These are phyloP conservation scores for Glandiceps talaboti DNA, from an alignment of 53 echinoderm and acorn worm species.

Conservation along the genomic window DNA sequence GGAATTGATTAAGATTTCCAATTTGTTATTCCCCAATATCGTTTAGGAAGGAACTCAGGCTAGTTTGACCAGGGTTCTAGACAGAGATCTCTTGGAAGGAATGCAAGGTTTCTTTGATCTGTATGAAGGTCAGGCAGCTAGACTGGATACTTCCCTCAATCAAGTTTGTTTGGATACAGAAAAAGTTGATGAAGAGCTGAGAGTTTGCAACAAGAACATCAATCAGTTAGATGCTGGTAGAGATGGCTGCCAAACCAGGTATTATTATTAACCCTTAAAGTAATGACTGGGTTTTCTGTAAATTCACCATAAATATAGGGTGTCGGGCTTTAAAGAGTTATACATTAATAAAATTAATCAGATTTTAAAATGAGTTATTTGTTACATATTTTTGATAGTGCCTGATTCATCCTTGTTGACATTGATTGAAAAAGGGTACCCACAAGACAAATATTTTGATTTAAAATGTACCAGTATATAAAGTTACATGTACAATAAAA, in stretches of 20 bases:
- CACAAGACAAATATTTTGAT: no score
- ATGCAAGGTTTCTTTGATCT: not conserved
- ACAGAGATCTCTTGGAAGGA: not conserved
- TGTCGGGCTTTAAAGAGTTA: no score
- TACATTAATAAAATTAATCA: no score
- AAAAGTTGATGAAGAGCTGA: not conserved
- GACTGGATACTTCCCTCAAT: not conserved
- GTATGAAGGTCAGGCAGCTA: not conserved
- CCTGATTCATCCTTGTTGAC: no score
- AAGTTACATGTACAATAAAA: no score
- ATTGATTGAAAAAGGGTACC: no score
- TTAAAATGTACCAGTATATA: no score
- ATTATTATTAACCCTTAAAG: not conserved
- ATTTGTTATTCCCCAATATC: no score
- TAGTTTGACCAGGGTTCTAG: not conserved
- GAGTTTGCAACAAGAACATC: not conserved
- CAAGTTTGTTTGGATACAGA: not conserved
- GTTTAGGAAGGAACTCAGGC: not conserved
- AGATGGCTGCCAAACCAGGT: not conserved
- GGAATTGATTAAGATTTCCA: no score
- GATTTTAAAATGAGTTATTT: no score
- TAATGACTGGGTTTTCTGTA: not conserved
- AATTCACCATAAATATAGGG: no score
- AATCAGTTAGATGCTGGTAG: not conserved
- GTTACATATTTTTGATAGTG: no score